A percentile compares a stretch with the other conserved stretches of the same genome.
Evolutionary conservation across 2,113 vertebrate genomes (phyloP).

Genomic region (Tachuris rubrigastra): DNA sequence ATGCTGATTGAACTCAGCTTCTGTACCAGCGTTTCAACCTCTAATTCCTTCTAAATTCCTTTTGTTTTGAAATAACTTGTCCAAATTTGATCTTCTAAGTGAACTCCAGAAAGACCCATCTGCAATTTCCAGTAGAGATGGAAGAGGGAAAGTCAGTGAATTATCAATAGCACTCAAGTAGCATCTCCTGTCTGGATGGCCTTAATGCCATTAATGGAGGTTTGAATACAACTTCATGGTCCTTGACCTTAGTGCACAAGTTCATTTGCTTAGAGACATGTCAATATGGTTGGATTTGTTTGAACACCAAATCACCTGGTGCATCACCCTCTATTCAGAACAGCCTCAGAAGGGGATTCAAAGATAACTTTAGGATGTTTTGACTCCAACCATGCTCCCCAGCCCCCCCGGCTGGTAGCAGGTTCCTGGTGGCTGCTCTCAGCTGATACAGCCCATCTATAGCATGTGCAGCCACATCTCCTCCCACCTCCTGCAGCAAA

Average conservation of each 20-base stretch:
- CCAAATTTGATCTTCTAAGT: not conserved
- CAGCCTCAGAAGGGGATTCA: not conserved
- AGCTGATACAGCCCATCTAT: not conserved
- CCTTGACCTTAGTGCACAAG: conserved; percentile 35
- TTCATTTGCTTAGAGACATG: not conserved
- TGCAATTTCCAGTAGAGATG: not conserved
- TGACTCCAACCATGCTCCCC: not conserved
- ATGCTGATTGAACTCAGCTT: not conserved
- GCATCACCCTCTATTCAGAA: not conserved
- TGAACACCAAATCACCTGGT: not conserved
- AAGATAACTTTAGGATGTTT: not conserved
- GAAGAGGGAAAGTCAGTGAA: not conserved
- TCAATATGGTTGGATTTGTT: not conserved
- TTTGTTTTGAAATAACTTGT: conserved; percentile 1
- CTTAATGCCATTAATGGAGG: conserved; percentile 11
- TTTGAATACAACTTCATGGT: not conserved
- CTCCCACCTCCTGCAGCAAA: not conserved
- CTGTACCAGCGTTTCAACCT: not conserved
- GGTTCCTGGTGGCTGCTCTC: not conserved
- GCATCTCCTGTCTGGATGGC: conserved; percentile 2
- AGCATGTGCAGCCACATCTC: not conserved
- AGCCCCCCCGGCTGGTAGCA: rapidly evolving
- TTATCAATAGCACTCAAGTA: conserved; percentile 26
- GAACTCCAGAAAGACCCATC: not conserved
- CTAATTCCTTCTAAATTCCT: not conserved